Evolutionary conservation across 2,888 invertebrate species (phyloP).

Genomic region (Mayetiola destructor): DNA sequence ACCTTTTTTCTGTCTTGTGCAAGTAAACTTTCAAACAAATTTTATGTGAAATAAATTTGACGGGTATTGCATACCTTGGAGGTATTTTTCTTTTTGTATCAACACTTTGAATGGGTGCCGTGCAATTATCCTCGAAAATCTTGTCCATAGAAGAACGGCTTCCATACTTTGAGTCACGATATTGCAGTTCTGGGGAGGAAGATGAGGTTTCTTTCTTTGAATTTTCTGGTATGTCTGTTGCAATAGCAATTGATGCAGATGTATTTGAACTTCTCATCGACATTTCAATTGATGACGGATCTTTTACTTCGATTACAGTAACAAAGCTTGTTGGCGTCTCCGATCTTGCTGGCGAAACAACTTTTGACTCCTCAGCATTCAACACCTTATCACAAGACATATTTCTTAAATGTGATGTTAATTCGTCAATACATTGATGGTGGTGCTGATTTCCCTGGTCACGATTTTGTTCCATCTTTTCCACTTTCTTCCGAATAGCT

Average conservation of each 20-base stretch:
- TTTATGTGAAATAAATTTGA: too few relatives aligned
- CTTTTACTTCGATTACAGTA: conserved; percentile 80
- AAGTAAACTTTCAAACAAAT: too few relatives aligned
- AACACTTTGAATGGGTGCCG: background rate
- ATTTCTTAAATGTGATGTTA: conserved; percentile 43
- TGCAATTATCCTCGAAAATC: background rate
- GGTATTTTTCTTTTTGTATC: conserved; percentile 38
- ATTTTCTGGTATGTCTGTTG: background rate
- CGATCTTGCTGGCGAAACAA: conserved; percentile 17
- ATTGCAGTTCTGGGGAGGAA: conserved; percentile 14
- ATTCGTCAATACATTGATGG: conserved; percentile 52
- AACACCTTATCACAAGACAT: conserved; percentile 39
- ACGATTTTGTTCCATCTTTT: conserved; percentile 25
- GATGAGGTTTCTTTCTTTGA: conserved; percentile 15
- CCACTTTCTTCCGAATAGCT: conserved; percentile 1
- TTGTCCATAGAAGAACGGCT: background rate
- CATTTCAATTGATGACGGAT: conserved; percentile 25
- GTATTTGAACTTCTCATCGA: background rate
- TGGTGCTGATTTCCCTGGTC: conserved; percentile 32
- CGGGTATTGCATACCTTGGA: conserved; percentile 49
- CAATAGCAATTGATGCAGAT: conserved; percentile 4
- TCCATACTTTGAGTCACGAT: conserved; percentile 1
- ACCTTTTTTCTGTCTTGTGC: too few relatives aligned
- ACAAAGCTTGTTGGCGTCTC: conserved; percentile 47
- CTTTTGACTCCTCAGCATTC: conserved; percentile 21